phyloP scores from a whole-genome alignment of 2,888 invertebrate genomes.

The Campoplex capitator region DNA sequence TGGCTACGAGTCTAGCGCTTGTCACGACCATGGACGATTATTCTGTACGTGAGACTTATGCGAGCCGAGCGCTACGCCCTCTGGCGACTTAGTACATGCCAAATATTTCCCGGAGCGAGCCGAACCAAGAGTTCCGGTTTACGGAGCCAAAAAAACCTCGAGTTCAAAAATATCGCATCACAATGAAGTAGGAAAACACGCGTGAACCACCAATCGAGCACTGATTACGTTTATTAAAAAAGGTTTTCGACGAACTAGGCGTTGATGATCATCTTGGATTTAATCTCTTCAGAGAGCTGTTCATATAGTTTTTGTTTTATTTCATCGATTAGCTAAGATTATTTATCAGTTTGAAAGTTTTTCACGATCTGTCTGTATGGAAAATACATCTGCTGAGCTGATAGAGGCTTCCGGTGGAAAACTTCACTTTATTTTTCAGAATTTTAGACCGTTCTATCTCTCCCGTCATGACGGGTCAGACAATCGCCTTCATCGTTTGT shows the following conservation, averaged over 20 bases:
- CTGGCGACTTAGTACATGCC: conserved; percentile 23
- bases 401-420: background rate
- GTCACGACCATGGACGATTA: conserved; percentile 60
- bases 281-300: background rate
- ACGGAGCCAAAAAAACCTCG: conserved; percentile 15
- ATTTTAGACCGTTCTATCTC: background rate
- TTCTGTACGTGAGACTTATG: conserved; percentile 34
- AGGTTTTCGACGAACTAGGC: background rate
- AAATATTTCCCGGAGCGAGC: conserved; percentile 29
- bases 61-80: background rate
- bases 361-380: background rate
- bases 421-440: background rate
- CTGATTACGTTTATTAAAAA: background rate
- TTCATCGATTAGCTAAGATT: background rate
- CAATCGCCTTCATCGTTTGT: background rate
- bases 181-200: background rate
- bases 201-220: background rate
- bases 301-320: background rate
- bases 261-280: background rate
- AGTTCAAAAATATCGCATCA: background rate
- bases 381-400: background rate
- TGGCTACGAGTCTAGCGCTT: conserved; percentile 56
- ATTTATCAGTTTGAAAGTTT: background rate
- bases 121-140: conserved; percentile 35
- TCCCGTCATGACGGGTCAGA: background rate